Evolutionary conservation across 1,140 invertebrate species (phyloP), one percentile per base, ranked within the genome.

Genomic region (Anadara kagoshimensis): DNA sequence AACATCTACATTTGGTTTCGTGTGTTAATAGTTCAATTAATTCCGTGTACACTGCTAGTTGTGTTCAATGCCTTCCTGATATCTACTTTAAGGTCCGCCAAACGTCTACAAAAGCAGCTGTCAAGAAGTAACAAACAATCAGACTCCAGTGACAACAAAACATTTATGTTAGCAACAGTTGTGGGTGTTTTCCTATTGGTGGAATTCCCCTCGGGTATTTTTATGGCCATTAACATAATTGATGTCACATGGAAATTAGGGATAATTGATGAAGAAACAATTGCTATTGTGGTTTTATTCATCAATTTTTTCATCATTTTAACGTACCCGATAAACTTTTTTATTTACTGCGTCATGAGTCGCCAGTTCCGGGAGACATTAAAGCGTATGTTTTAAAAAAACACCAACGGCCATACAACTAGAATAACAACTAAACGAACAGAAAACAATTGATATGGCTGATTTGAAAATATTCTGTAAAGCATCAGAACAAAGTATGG

Each of bases 261-360:
- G 8, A 73, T 86, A 43, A 70, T 84, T 11, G 36, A 57, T 16
- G 7, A 45, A 16, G 69, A 81, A 7, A 71, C 77, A 26, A 75
- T 77, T 51, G 51, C 54, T 18, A 75, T 81, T 5, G 72, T 80
- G 53, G 81, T 66, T 4, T 73, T 80, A 1, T 75, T 95, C 53
- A 94, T 94, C 16, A 96, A 96, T 90, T 96, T 98, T 89, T 95
- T 96, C 87, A 95, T 98, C 73, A 94, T 96, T 54, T 91, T 96
- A 11, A 95, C 94, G n/a, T 98, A 97, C 88, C 96, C 96, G 0
- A 94, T 97, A 68, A 97, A 98, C 89, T 98, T 98, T 84, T 96
- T 95, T 64, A 97, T 98, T 73, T 98, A 98, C 86, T 97, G 96
- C 86, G 95, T 95, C 5, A 98, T 98, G 96, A 96, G 94, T 57